These are phyloP conservation scores for Hirundichthys speculiger DNA, from an alignment of 2,113 vertebrate species.

Conservation along the genomic window DNA sequence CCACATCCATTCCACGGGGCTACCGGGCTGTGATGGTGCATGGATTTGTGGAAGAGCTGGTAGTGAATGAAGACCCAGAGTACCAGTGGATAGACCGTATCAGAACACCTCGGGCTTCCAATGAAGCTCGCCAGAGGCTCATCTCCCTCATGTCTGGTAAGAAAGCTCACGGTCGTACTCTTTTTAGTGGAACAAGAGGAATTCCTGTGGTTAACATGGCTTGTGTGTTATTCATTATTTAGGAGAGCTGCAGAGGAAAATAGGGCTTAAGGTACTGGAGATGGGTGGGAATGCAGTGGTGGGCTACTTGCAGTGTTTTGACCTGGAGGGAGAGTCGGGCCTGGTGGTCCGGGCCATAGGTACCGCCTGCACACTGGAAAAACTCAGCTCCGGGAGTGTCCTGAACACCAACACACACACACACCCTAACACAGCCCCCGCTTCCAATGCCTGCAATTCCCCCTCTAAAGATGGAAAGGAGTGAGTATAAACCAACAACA, in stretches of 20 bases:
- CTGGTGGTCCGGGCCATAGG: constrained; percentile 98
- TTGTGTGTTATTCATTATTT: constrained; percentile 11
- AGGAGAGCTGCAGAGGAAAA: constrained; percentile 98
- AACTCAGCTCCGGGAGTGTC: constrained; percentile 84
- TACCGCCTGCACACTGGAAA: constrained; percentile 97
- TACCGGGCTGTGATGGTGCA: constrained; percentile 93
- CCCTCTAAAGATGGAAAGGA: constrained; percentile 98
- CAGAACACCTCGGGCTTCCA: constrained; percentile 94
- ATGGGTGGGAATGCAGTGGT: constrained; percentile 98
- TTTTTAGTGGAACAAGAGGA: background rate
- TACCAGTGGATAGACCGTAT: constrained; percentile 99
- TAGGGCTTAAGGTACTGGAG: constrained; percentile 97
- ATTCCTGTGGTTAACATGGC: constrained; percentile 16
- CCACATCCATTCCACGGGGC: constrained; percentile 92
- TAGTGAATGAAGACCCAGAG: constrained; percentile 98
- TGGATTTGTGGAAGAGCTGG: constrained; percentile 97
- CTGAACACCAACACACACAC: constrained; percentile 81
- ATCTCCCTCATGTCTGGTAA: constrained; percentile 99
- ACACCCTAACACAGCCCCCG: constrained; percentile 71
- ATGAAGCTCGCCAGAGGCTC: constrained; percentile 95
- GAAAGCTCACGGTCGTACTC: background rate
- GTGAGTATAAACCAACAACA: constrained; percentile 87
- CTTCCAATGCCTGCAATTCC: constrained; percentile 88
- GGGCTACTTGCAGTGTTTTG: constrained; percentile 98
- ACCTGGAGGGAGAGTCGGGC: constrained; percentile 97